Evolutionary conservation across 2,888 invertebrate genomes (phyloP), one percentile per base, ranked within the genome.

Genomic region (Andrena trimmerana): DNA sequence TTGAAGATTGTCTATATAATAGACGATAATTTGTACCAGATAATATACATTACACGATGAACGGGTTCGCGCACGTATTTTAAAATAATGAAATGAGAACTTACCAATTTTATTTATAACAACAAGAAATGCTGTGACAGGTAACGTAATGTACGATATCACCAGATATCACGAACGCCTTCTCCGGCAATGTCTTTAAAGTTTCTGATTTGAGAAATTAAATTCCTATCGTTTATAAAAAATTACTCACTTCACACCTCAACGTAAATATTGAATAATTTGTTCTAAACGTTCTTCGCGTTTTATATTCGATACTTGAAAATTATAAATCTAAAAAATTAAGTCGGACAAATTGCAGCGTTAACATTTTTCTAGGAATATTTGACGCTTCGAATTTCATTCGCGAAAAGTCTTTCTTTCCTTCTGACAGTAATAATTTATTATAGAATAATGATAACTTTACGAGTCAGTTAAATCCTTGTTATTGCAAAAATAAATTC

Each of bases 91-190:
- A 10, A 42, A 16, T n/a, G 48, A 52, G 62, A 66, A 62, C 70
- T 71, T 80, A 78, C 60, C 54, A 67, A 54, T 71, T 3, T 27
- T 54, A 62, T 33, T 10, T 71, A 66, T 52, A 50, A 20, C 29
- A 57, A 63, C n/a, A 42, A 59, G 24, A 77, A 65, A 63, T 24
- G n/a, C 31, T 66, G 16, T 70, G 31, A 66, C 20, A 78, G 27
- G 70, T 69, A 36, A 66, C 36, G 59, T 1, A 1, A 65, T 10
- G 10, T 57, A 31, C 20, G 42, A 42, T 42, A 42, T 42, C 42
- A 73, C 67, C 54, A 57, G 52, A 63, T 59, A 50, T 10, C 3
- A 52, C 20, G 27, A 60, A 42, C 50, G 24, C 59, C 36, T 79
- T 36, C 57, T 70, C 20, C 42, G 5, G 24, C 13, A 33, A 13